Conservation (phyloP, 2,797 vertebrate species). For the Melopsittacus undulatus region DNA sequence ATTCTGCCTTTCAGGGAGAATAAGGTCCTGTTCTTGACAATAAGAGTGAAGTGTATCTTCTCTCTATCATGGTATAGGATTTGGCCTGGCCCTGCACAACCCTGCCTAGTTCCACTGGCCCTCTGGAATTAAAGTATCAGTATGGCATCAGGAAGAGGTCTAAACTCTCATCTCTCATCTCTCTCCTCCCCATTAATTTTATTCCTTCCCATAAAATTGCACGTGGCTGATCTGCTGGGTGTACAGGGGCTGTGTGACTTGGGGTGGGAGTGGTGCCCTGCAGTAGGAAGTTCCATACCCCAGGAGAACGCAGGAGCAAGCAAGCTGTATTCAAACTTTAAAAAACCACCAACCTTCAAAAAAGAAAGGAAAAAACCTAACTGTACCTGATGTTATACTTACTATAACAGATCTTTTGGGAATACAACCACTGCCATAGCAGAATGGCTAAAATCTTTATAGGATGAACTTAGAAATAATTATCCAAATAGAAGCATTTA, state of each 20-base stretch:
- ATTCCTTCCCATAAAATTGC: neutral
- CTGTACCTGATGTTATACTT: fast-evolving
- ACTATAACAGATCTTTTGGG: neutral
- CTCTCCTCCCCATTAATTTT: neutral
- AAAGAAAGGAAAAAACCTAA: neutral
- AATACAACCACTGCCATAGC: neutral
- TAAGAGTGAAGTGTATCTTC: neutral
- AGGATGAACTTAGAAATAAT: neutral
- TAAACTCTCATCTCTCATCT: neutral
- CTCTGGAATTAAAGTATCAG: neutral
- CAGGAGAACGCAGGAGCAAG: neutral
- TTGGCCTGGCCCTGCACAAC: neutral
- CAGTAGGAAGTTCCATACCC: neutral
- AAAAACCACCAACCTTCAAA: neutral
- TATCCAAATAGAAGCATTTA: neutral
- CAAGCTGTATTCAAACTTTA: neutral
- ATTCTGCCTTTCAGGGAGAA: neutral
- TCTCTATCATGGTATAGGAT: neutral
- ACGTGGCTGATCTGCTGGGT: fast-evolving
- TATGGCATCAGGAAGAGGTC: neutral
- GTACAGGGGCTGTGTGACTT: neutral
- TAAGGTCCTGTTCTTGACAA: neutral
- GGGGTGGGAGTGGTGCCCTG: fast-evolving
- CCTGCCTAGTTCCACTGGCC: neutral
- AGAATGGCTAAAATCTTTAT: neutral